A percentile compares a stretch with the other conserved stretches of the same genome.
Conservation (phyloP, 1,140 invertebrate genomes). For the Brachionus asplanchnoidis region DNA sequence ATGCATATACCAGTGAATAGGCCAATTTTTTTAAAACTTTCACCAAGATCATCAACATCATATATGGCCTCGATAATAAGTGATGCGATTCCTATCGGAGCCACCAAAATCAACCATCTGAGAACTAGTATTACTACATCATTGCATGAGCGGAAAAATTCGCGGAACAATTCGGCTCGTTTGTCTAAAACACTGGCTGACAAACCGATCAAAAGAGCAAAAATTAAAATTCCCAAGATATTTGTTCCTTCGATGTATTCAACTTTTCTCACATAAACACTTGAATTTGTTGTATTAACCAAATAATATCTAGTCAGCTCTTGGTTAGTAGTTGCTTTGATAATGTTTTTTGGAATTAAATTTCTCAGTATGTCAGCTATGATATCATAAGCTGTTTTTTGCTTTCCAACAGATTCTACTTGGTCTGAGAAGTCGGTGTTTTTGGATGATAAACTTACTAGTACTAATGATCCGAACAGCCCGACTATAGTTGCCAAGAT, state of each 20-base stretch:
- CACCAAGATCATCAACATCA: slow-evolving; percentile 32
- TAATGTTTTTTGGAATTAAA: slow-evolving; percentile 39
- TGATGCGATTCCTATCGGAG: slow-evolving; percentile 17
- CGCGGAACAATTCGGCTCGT: slow-evolving; percentile 16
- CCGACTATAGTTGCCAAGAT: background rate
- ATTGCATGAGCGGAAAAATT: slow-evolving; percentile 32
- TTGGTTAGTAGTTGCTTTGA: slow-evolving; percentile 38
- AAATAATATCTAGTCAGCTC: background rate
- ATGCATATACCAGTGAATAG: slow-evolving; percentile 23
- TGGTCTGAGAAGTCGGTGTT: background rate
- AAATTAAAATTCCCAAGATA: slow-evolving; percentile 33
- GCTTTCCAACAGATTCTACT: background rate
- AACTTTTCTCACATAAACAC: background rate
- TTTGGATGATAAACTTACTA: slow-evolving; percentile 1
- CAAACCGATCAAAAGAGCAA: slow-evolving; percentile 30
- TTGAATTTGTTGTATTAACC: background rate
- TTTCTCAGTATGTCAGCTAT: slow-evolving; percentile 29
- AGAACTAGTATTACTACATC: slow-evolving; percentile 18
- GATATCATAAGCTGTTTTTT: slow-evolving; percentile 35
- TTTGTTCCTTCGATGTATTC: slow-evolving; percentile 37
- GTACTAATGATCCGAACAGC: background rate
- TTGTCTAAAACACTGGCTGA: slow-evolving; percentile 26
- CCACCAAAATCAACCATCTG: slow-evolving; percentile 21
- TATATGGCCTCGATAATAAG: slow-evolving; percentile 23
- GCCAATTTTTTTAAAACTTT: slow-evolving; percentile 34